These are phyloP conservation scores for Gallinago media DNA, from an alignment of 2,113 vertebrate species.

Conservation along the genomic window DNA sequence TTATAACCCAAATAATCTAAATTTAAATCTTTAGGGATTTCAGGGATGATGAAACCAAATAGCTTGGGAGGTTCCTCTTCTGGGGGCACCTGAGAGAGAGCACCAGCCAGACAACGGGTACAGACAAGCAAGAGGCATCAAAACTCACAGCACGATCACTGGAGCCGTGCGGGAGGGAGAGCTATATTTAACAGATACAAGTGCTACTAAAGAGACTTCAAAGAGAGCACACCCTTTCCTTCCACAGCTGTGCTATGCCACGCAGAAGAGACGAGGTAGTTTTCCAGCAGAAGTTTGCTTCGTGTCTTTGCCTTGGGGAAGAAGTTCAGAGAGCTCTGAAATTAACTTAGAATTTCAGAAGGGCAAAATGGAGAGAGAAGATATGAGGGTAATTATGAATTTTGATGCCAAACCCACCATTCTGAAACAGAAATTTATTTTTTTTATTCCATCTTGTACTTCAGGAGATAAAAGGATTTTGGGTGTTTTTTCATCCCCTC, in stretches of 20 bases:
- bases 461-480: neutral
- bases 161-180: neutral
- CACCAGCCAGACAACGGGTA: neutral
- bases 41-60: neutral
- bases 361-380: neutral
- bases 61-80: neutral
- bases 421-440: neutral
- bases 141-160: accelerated
- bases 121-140: neutral
- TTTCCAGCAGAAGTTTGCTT: conserved; percentile 32
- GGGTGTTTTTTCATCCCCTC: neutral
- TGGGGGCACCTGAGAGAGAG: neutral
- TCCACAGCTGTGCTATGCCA: conserved; percentile 4
- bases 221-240: conserved; percentile 19
- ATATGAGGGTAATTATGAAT: neutral
- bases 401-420: neutral
- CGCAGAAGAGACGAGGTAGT: neutral
- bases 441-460: neutral
- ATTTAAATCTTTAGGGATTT: neutral
- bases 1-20: neutral
- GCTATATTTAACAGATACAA: conserved; percentile 20
- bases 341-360: conserved; percentile 33
- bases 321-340: conserved; percentile 24
- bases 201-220: conserved; percentile 13
- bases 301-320: neutral